Evolutionary conservation across 2,888 invertebrate species (phyloP), one percentile per base, ranked within the genome.

Genomic region (Rhabditoides inermis): DNA sequence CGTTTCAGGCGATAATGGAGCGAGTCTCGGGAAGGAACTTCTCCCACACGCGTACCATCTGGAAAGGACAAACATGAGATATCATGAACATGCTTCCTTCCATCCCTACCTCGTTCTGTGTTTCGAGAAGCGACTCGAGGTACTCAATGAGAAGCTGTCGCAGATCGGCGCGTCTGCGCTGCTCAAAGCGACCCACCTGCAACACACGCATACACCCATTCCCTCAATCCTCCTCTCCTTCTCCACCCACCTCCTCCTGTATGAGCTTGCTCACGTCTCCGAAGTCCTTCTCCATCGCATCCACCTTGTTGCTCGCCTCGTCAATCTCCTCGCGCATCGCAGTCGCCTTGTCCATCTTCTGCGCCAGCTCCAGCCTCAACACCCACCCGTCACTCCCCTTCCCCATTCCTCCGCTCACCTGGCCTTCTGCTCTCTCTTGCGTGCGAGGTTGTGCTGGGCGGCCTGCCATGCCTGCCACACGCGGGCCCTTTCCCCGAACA

Each of bases 391-490:
- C 7, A 27, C 10, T 27, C 6, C 48, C 49, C 6, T 45, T 32
- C 0, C 45, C 45, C 18, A 51, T 26, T 25, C 45, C 41, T 28
- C 45, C 47, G n/a, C 45, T n/a, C 20, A 59, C 42, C 91, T 89
- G 0, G 88, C 88, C 77, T 92, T 92, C 70, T 85, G 85, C 78
- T 99, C 95, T 51, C 94, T 84, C 75, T 94, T 87, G 77, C 90
- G 90, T 20, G 87, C 89, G 60, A 99, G 79, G 80, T 87, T 89
- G 81, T 88, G 85, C 78, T 94, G 90, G 28, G 94, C 88, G 77
- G 91, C 90, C 77, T 98, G 92, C 90, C 95, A 95, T 75, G 87
- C 88, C 79, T 95, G 94, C 80, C 91, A 94, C 18, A 88, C 85
- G 82, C 88, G 84, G 2, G 84, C 84, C 49, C 86, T 79, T 71